Base-by-base conservation (phyloP, 2,797 vertebrate genomes). In the Rhinophrynus dorsalis region DNA sequence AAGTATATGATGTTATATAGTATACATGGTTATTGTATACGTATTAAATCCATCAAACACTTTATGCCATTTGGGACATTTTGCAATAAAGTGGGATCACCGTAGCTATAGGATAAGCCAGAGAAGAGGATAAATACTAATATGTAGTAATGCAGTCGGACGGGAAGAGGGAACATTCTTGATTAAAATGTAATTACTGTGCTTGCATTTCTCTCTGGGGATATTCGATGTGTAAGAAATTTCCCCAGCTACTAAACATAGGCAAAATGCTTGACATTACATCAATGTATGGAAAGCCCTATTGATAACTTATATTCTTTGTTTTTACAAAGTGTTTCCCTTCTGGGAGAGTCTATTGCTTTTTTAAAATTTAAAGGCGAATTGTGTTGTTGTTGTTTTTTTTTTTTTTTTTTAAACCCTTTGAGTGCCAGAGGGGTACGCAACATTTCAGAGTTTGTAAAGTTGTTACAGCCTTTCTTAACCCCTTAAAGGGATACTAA, bases 161-260 rank as follows among this genome's bases (percentile, higher is more conserved):
- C 21, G 29, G 2, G 42, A 59, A 55, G 45, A 68, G 17, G 38
- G 65, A 68, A 51, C 44, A 59, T 29, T 56, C 65, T 60, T 60
- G 56, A 68, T 60, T 68, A 68, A 68, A 60, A 52, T 68, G 67
- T 68, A 68, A 68, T 68, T 68, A 68, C 67, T 18, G 57, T 29
- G 45, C 67, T 23, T 51, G 33, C 45, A 40, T 60, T 58, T 29
- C 47, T 60, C 62, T 65, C 67, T 13, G 37, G 67, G 35, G 67
- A 60, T 40, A 23, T 68, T 45, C 67, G 60, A 68, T 68, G 60
- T 60, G 56, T 37, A 68, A 60, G 45, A 52, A 60, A 42, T 60
- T 42, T 52, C 47, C 56, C 62, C 27, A 37, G 55, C 45, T 40
- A 7, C 45, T 60, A 60, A 21, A 60, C 56, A 3, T 5, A 29